Evolutionary conservation across 2,797 vertebrate genomes (phyloP).

Genomic region (Poeciliopsis infans): DNA sequence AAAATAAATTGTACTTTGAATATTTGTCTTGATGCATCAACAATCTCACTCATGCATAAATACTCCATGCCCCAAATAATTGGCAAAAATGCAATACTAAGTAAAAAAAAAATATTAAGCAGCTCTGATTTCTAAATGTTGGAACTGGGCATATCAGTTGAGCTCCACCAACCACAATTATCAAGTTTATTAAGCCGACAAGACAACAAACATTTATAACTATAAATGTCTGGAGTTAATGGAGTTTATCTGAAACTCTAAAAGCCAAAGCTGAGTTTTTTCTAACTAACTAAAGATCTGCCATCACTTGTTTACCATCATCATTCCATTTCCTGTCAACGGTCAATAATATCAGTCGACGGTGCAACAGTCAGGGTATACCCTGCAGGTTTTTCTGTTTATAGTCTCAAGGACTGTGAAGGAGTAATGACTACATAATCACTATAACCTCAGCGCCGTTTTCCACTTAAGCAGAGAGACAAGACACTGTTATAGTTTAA

Average conservation of each 20-base stretch:
- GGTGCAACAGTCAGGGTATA: slow-evolving; percentile 10
- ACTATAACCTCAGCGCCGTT: slow-evolving; percentile 21
- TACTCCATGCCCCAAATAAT: background rate
- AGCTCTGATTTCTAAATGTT: background rate
- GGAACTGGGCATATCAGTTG: background rate
- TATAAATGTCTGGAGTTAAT: no score
- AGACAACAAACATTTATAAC: background rate
- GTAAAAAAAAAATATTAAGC: background rate
- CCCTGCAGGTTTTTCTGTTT: slow-evolving; percentile 34
- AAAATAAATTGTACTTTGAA: no score
- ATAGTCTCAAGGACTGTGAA: slow-evolving; percentile 20
- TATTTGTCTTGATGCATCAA: background rate
- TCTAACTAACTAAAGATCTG: background rate
- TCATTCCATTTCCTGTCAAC: slow-evolving; percentile 7
- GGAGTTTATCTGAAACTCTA: background rate
- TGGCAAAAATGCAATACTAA: background rate
- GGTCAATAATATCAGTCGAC: slow-evolving; percentile 29
- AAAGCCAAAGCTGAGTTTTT: background rate
- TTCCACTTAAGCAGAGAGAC: slow-evolving; percentile 20
- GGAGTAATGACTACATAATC: slow-evolving; percentile 24
- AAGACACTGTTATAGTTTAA: slow-evolving; percentile 1
- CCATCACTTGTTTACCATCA: slow-evolving; percentile 2
- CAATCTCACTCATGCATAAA: background rate
- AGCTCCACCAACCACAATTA: background rate
- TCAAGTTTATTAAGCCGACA: background rate